Base-by-base conservation (phyloP, 2,888 invertebrate species). In the Esperia sulphurella region DNA sequence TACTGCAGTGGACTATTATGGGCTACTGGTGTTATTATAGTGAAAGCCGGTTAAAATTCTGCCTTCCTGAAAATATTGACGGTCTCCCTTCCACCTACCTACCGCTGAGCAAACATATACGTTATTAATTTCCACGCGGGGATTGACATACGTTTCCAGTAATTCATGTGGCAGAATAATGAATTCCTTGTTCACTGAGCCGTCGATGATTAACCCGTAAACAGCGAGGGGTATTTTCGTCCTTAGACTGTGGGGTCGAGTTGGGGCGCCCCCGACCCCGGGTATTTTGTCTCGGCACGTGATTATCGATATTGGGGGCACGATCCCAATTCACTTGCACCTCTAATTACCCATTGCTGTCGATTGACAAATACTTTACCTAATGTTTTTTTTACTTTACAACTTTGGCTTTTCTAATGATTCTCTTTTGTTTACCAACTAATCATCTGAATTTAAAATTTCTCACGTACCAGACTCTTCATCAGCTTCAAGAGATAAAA, bases 241-340 rank as follows among this genome's bases (percentile, higher is more conserved):
- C 60, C 68, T 55, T 58, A 59, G 59, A 59, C 59, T 60, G 58
- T 59, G 71, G 74, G 74, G 81, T 80, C 79, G 73, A 74, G 68
- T 53, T 3, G 21, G 21, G 21, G 60, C 70, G 71, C 71, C 78
- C 79, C 79, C 57, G 50, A 48, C 43, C 35, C 65, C 54, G 55
- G 56, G 59, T 62, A 62, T 68, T 65, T 58, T 61, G 69, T 71
- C 71, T 72, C 68, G 79, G 70, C 82, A 82, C 78, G 79, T 79
- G 81, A 81, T 84, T 77, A 84, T 73, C 69, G 68, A 71, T 76
- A 79, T 76, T 68, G 74, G 70, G 84, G 83, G 79, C 84, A 74
- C 68, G 84, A 79, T 66, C 83, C 80, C 79, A 79, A 83, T 83
- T 76, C 74, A 70, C 60, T 71, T 61, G 71, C 78, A 79, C 79